Evolutionary conservation across 2,888 invertebrate genomes (phyloP).

Genomic region (Acronicta alni): DNA sequence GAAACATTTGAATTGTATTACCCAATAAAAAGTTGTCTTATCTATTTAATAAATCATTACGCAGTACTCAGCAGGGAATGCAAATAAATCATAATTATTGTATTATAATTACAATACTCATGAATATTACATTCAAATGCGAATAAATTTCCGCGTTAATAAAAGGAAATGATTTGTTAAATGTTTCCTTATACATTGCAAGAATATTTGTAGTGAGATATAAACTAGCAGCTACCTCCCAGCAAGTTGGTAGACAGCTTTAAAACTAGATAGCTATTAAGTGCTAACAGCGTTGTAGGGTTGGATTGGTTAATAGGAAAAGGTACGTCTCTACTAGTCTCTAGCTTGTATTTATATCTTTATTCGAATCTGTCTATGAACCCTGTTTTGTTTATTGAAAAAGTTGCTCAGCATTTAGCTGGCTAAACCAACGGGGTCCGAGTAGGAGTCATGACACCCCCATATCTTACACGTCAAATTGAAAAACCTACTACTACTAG

Average conservation of each 20-base stretch:
- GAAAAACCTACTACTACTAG: too few relatives aligned
- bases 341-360: too few relatives aligned
- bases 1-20: conserved; percentile 1
- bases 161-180: conserved; percentile 39
- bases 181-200: conserved; percentile 28
- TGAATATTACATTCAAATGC: conserved; percentile 24
- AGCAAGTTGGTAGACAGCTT: conserved; percentile 13
- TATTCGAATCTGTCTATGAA: too few relatives aligned
- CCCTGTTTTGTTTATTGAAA: too few relatives aligned
- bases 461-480: too few relatives aligned
- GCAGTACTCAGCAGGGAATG: conserved; percentile 6
- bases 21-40: conserved; percentile 14
- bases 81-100: conserved; percentile 34
- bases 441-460: too few relatives aligned
- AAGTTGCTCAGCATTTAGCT: too few relatives aligned
- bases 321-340: too few relatives aligned
- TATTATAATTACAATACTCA: conserved; percentile 23
- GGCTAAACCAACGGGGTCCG: too few relatives aligned
- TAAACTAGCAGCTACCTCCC: conserved; percentile 9
- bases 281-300: conserved; percentile 17
- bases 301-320: conserved; percentile 5
- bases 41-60: conserved; percentile 23
- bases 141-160: conserved; percentile 34
- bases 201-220: conserved; percentile 26
- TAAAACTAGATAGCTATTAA: conserved; percentile 13